phyloP scores from a whole-genome alignment of 2,888 invertebrate genomes.

The Branchellion lobata region DNA sequence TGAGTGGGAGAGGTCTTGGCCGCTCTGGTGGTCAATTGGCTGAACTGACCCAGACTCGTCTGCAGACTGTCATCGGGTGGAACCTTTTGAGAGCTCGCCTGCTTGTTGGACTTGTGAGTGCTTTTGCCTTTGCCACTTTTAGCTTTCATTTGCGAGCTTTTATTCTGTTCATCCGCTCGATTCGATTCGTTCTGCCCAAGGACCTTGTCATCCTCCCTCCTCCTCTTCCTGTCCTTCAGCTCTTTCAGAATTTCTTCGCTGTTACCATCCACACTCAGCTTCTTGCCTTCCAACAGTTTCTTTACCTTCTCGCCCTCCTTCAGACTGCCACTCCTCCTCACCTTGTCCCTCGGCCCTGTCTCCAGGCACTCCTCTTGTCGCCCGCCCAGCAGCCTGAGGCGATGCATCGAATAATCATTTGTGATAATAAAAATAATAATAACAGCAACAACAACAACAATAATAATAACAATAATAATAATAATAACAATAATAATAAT shows the following conservation, averaged over 20 bases:
- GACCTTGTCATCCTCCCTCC: too few species aligned
- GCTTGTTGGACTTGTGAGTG: neutral
- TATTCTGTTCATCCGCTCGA: neutral
- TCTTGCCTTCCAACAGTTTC: neutral
- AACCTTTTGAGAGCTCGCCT: neutral
- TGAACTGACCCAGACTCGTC: too few species aligned
- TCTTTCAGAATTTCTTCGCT: neutral
- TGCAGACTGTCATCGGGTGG: too few species aligned
- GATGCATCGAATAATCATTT: too few species aligned
- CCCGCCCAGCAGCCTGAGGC: too few species aligned
- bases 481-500: too few species aligned
- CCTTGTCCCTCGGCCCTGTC: neutral
- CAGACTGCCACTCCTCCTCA: neutral
- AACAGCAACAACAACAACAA: too few species aligned
- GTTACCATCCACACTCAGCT: neutral
- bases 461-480: too few species aligned
- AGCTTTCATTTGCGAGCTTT: neutral
- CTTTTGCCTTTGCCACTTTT: neutral
- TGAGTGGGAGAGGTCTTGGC: neutral
- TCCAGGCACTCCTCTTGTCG: too few species aligned
- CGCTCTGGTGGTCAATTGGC: too few species aligned
- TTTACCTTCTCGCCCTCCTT: neutral
- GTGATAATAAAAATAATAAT: too few species aligned
- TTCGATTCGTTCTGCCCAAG: neutral
- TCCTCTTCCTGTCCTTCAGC: neutral